Conservation (phyloP, 2,797 vertebrate species). For the Vireo griseus region DNA sequence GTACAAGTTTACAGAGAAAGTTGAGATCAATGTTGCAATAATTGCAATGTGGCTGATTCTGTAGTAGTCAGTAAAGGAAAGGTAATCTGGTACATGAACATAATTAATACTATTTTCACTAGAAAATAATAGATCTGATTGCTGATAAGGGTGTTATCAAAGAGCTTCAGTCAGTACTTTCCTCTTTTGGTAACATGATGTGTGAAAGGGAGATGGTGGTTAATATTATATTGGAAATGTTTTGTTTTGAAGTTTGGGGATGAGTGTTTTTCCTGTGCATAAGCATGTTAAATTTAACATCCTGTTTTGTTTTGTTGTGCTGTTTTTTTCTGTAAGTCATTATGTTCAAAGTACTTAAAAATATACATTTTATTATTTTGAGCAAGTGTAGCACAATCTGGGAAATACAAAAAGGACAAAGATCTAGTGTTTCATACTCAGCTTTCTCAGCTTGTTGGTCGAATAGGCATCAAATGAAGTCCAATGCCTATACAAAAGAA, state of each 20-base stretch:
- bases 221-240: not conserved
- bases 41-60: not conserved
- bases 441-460: conserved; percentile 90
- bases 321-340: not conserved
- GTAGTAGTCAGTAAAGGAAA: not conserved
- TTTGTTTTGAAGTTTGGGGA: not conserved
- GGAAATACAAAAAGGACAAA: conserved; percentile 82
- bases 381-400: conserved; percentile 75
- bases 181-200: not conserved
- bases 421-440: conserved; percentile 76
- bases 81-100: not conserved
- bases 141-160: not conserved
- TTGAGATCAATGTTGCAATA: not conserved
- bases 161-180: not conserved
- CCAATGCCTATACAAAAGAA: conserved; percentile 87
- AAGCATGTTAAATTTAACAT: not conserved
- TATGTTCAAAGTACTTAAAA: conserved; percentile 12
- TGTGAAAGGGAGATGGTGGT: not conserved
- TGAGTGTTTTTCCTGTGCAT: not conserved
- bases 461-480: conserved; percentile 89
- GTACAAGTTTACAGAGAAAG: not conserved
- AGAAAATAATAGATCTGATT: not conserved
- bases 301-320: not conserved
- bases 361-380: conserved; percentile 50
- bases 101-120: not conserved